A percentile compares a stretch with the other conserved stretches of the same genome.
These are phyloP conservation scores for Chaetorhynchus papuensis DNA, from an alignment of 2,113 vertebrate species.

Conservation along the genomic window DNA sequence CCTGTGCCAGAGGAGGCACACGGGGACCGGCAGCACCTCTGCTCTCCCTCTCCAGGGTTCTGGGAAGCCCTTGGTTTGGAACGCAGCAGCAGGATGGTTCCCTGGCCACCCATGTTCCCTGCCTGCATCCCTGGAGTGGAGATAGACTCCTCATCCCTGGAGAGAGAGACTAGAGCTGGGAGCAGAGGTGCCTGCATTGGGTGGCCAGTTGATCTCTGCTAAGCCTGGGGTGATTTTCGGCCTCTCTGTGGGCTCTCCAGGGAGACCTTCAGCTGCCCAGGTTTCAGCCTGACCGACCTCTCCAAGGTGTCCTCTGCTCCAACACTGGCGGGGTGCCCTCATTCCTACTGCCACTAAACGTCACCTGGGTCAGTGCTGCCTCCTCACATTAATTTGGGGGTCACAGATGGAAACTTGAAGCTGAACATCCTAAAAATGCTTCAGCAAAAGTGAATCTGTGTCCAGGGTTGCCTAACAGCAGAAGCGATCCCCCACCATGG, in stretches of 20 bases:
- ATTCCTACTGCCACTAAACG: accelerated
- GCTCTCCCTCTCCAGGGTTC: not conserved
- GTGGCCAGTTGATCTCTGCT: not conserved
- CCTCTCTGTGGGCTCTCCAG: too few species aligned
- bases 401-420: not conserved
- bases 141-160: not conserved
- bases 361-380: not conserved
- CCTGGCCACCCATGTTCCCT: accelerated
- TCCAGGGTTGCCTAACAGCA: not conserved
- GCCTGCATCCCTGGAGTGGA: not conserved
- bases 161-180: not conserved
- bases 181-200: not conserved
- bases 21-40: not conserved
- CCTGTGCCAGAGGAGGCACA: accelerated
- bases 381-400: not conserved
- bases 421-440: not conserved
- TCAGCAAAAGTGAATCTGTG: not conserved
- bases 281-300: not conserved
- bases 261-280: not conserved
- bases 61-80: not conserved
- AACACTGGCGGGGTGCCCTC: accelerated
- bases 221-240: not conserved
- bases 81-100: accelerated
- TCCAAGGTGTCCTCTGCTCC: not conserved
- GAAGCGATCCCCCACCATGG: not conserved